Evolutionary conservation across 2,888 invertebrate species (phyloP).

Genomic region (Abscondita cerata): DNA sequence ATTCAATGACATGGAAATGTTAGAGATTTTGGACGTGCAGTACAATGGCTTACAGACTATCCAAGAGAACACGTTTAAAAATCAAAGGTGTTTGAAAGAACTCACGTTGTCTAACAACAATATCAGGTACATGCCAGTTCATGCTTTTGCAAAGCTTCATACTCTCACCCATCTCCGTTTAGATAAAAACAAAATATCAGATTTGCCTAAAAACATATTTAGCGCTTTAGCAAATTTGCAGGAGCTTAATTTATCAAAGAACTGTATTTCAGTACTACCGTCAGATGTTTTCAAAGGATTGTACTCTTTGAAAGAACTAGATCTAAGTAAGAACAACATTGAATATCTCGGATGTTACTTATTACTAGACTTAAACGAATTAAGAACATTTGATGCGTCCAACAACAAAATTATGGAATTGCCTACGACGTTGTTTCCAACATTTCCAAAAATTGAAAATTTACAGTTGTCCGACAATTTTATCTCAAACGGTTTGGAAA

Average conservation of each 20-base stretch:
- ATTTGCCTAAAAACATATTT: constrained; percentile 41
- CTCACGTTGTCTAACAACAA: neutral
- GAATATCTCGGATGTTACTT: constrained; percentile 20
- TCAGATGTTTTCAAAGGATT: constrained; percentile 35
- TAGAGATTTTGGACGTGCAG: neutral
- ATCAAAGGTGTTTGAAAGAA: neutral
- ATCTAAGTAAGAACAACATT: constrained; percentile 39
- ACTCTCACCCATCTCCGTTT: neutral
- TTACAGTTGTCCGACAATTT: neutral
- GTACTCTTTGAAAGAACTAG: constrained; percentile 30
- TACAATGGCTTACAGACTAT: neutral
- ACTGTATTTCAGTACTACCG: constrained; percentile 40
- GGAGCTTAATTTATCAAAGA: constrained; percentile 44
- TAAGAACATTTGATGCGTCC: constrained; percentile 34
- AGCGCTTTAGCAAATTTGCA: constrained; percentile 43
- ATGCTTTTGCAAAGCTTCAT: neutral
- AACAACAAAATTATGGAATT: constrained; percentile 31
- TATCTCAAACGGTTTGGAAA: neutral
- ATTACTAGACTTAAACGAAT: constrained; percentile 25
- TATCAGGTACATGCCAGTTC: neutral
- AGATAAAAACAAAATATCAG: neutral
- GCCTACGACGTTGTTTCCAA: neutral
- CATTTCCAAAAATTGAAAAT: neutral
- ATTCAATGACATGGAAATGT: neutral
- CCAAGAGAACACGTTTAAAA: neutral